A percentile compares a stretch with the other conserved stretches of the same genome.
These are phyloP conservation scores for Lepidothrix coronata DNA, from an alignment of 2,113 vertebrate genomes.

Conservation along the genomic window DNA sequence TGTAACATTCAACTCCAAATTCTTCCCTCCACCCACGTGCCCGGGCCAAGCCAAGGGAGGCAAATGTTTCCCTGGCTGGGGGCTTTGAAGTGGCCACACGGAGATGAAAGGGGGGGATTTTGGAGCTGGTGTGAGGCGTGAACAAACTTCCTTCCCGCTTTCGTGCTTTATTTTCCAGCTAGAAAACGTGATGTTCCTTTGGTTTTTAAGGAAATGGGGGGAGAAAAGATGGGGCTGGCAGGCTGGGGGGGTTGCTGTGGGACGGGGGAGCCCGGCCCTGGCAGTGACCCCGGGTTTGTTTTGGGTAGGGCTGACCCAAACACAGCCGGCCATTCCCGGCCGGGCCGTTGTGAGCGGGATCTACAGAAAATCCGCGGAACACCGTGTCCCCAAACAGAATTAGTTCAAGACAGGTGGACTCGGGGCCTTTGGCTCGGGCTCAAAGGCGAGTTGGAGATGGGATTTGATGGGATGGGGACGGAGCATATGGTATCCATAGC, in stretches of 20 bases:
- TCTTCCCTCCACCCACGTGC: conserved; percentile 47
- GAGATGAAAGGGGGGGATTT: conserved; percentile 47
- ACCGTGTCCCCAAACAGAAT: conserved; percentile 3
- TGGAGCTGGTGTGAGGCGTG: background rate
- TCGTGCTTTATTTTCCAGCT: background rate
- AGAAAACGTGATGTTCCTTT: background rate
- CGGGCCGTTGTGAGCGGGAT: background rate
- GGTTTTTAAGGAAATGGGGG: background rate
- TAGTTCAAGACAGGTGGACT: conserved; percentile 42
- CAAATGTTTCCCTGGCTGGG: conserved; percentile 35
- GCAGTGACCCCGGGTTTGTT: background rate
- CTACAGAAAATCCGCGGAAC: conserved; percentile 8
- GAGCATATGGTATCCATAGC: conserved; percentile 21
- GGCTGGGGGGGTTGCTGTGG: background rate
- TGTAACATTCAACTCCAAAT: conserved; percentile 38
- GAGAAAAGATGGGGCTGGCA: background rate
- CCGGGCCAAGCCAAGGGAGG: background rate
- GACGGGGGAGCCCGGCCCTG: background rate
- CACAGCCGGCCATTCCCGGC: background rate
- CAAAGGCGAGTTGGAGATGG: conserved; percentile 33
- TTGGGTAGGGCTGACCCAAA: background rate
- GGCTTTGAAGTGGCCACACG: conserved; percentile 59
- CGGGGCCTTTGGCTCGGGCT: background rate
- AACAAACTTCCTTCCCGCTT: background rate
- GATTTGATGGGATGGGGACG: background rate